Base-by-base conservation (phyloP, 2,888 invertebrate species). In the Polyommatus icarus region DNA sequence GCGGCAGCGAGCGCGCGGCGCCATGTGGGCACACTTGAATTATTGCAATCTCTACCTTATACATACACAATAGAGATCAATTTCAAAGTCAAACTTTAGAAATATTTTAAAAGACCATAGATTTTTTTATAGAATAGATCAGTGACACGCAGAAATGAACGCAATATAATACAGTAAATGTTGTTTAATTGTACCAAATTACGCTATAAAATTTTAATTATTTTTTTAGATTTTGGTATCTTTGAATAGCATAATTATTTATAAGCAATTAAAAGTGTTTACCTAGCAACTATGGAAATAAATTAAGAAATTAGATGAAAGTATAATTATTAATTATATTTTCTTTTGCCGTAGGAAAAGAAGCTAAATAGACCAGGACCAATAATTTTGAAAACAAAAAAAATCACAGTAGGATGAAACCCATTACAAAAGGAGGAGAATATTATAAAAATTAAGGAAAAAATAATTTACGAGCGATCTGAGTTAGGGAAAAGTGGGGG, bases 11-110 rank as follows among this genome's bases (percentile, higher is more conserved):
- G 83, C 82, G 85, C 84, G 78, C 76, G 79, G 85, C 54, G 54
- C 50, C 87, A 88, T 85, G 89, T 87, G 89, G 85, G 83, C 79
- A 76, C 61, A 77, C 78, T 5, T 76, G 15, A 76, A 76, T 46
- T n/a, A 76, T 32, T 10, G 40, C 40, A 77, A 80, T 76, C n/a
- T 59, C 57, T 20, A n/a, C 20, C 71, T 78, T 79, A 78, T 10
- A 8, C 1, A 8, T 18, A 18, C n/a, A 8, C 0, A 18, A 40
- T 40, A 76, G 54, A 75, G 29, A 4, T 67, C 15, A 67, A 29
- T 67, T 15, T 67, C 5, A 24, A 29, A 50, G 8, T 20, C 1
- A 12, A 3, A 72, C 32, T n/a, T 72, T 72, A 40, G 40, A 1
- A 40, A 15, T 29, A 18, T 67, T 67, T 67, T 67, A 10, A 20